Conservation (phyloP, 2,888 invertebrate genomes). For the Harpalus rubripes region DNA sequence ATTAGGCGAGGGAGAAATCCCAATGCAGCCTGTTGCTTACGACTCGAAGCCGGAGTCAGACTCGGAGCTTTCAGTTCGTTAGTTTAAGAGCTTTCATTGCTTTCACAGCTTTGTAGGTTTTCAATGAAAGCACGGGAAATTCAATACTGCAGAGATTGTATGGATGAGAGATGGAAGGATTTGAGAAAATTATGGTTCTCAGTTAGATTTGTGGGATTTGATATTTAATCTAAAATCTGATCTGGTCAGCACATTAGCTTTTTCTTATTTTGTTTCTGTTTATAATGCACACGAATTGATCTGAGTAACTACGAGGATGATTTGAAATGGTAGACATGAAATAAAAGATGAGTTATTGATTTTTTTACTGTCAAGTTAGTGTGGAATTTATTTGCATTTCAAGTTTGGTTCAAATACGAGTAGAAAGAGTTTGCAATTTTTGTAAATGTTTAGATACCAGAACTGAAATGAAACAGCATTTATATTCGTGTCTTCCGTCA, state of each 20-base stretch:
- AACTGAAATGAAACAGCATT: too few species aligned
- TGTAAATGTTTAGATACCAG: too few species aligned
- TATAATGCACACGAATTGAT: too few species aligned
- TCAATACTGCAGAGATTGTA: constrained; percentile 7
- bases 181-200: too few species aligned
- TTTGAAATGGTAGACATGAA: too few species aligned
- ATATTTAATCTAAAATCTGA: background rate
- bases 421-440: too few species aligned
- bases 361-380: too few species aligned
- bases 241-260: background rate
- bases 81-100: constrained; percentile 25
- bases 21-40: constrained; percentile 18
- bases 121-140: background rate
- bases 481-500: too few species aligned
- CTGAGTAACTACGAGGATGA: too few species aligned
- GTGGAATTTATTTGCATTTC: too few species aligned
- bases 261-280: background rate
- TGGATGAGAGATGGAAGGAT: background rate
- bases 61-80: constrained; percentile 21
- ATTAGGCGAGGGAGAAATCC: constrained; percentile 18
- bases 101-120: constrained; percentile 39
- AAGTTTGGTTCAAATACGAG: too few species aligned
- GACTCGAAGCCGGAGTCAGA: background rate
- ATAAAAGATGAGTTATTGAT: too few species aligned
- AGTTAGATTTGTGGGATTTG: background rate